phyloP scores from a whole-genome alignment of 2,888 invertebrate genomes.

The Scelioninae gen. 2 region DNA sequence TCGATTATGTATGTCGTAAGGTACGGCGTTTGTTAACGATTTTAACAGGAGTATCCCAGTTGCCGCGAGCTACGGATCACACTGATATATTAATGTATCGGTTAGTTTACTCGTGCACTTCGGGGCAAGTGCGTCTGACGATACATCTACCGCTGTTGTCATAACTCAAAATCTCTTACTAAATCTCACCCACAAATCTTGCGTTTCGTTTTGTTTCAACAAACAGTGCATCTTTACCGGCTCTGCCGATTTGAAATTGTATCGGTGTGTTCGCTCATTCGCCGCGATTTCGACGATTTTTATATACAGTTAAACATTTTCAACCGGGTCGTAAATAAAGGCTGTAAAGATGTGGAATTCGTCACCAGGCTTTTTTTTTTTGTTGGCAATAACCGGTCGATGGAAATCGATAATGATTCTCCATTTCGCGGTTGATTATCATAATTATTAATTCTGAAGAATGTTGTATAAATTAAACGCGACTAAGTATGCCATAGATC shows the following conservation, averaged over 20 bases:
- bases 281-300: neutral
- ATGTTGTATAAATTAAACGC: slow-evolving; percentile 39
- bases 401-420: slow-evolving; percentile 39
- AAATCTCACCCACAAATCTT: slow-evolving; percentile 35
- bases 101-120: slow-evolving; percentile 69
- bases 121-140: slow-evolving; percentile 63
- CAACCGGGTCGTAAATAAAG: slow-evolving; percentile 24
- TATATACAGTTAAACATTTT: slow-evolving; percentile 15
- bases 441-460: slow-evolving; percentile 42
- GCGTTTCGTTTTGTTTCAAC: slow-evolving; percentile 14
- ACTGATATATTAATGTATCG: slow-evolving; percentile 73
- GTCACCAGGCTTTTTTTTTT: slow-evolving; percentile 17
- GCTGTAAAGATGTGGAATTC: slow-evolving; percentile 10
- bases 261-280: neutral
- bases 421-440: slow-evolving; percentile 26
- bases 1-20: slow-evolving; percentile 33
- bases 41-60: slow-evolving; percentile 55
- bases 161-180: slow-evolving; percentile 67
- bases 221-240: too few relatives aligned
- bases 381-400: slow-evolving; percentile 24
- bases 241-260: too few relatives aligned
- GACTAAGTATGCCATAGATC: slow-evolving; percentile 16
- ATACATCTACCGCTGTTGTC: slow-evolving; percentile 57
- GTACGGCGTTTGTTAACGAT: slow-evolving; percentile 52
- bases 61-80: slow-evolving; percentile 58